These are phyloP conservation scores for Amblyopsis rosae DNA, from an alignment of 2,113 vertebrate genomes.

Conservation along the genomic window DNA sequence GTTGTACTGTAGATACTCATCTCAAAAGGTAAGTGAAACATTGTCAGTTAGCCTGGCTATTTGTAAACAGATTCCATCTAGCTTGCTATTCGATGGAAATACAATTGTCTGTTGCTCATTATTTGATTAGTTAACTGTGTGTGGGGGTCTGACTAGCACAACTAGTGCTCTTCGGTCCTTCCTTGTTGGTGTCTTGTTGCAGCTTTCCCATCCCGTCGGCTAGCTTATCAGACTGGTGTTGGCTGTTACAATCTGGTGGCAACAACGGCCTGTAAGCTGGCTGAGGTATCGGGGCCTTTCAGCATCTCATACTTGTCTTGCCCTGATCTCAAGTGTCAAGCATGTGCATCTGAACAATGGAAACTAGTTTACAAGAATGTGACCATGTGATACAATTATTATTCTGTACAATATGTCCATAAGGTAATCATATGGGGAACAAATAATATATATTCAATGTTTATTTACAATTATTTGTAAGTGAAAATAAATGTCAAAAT, in stretches of 20 bases:
- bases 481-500: no score
- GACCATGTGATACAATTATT: neutral
- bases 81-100: no score
- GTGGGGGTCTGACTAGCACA: neutral
- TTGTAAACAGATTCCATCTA: no score
- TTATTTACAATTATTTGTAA: no score
- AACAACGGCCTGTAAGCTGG: slow-evolving; percentile 98
- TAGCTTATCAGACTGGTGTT: slow-evolving; percentile 99
- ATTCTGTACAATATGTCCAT: slow-evolving; percentile 2
- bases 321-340: neutral
- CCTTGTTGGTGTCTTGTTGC: neutral
- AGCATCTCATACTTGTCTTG: slow-evolving; percentile 15
- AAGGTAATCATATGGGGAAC: slow-evolving; percentile 30
- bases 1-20: no score
- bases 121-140: no score
- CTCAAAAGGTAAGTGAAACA: no score
- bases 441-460: slow-evolving; percentile 19
- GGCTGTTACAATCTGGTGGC: slow-evolving; percentile 89
- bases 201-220: slow-evolving; percentile 84
- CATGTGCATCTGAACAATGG: neutral
- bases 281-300: slow-evolving; percentile 88
- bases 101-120: neutral
- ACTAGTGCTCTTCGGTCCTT: neutral
- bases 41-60: no score
- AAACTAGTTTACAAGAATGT: neutral